Conservation (phyloP, 2,113 vertebrate genomes). For the Heliornis fulica region DNA sequence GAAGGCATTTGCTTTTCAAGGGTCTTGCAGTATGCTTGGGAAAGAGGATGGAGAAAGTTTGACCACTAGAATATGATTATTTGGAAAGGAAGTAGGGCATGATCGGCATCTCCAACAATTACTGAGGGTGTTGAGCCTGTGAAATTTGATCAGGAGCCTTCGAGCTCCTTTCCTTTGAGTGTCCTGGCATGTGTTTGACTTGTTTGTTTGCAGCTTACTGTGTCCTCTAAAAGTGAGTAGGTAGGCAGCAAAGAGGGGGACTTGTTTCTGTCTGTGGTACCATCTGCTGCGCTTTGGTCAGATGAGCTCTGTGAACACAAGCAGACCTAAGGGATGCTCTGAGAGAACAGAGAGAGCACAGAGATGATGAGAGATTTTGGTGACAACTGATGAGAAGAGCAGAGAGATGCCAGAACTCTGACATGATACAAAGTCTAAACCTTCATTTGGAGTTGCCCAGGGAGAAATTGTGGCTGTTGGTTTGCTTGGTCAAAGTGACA, state of each 20-base stretch:
- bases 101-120: neutral
- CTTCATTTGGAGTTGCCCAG: neutral
- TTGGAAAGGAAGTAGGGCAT: neutral
- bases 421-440: neutral
- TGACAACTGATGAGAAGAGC: neutral
- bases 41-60: neutral
- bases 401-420: neutral
- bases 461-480: neutral
- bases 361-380: neutral
- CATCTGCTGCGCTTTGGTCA: neutral
- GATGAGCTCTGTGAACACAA: neutral
- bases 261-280: neutral
- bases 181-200: neutral
- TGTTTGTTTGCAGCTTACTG: neutral
- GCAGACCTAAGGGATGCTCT: neutral
- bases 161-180: neutral
- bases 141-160: neutral
- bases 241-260: neutral
- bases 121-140: neutral
- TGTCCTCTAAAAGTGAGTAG: neutral
- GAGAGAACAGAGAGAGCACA: neutral
- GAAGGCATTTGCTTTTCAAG: neutral
- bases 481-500: neutral
- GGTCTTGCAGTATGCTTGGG: neutral
- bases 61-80: fast-evolving